These are phyloP conservation scores for Drosophila falleni DNA, from an alignment of 2,888 invertebrate species.

Conservation along the genomic window DNA sequence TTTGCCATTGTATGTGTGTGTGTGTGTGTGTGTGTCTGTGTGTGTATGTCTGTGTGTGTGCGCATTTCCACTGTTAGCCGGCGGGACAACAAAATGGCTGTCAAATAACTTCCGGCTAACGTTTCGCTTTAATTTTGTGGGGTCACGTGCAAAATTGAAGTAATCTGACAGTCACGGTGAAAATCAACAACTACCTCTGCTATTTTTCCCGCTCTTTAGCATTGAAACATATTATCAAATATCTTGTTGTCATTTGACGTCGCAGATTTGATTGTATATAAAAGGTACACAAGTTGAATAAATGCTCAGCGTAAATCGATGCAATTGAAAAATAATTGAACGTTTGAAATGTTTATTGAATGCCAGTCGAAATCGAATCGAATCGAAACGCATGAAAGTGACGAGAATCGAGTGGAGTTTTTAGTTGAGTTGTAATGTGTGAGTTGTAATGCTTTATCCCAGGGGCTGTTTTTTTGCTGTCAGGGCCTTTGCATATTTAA, in stretches of 20 bases:
- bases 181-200: constrained; percentile 15
- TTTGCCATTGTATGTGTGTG: constrained; percentile 4
- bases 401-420: constrained; percentile 1
- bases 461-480: constrained; percentile 20
- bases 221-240: constrained; percentile 34
- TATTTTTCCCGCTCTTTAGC: neutral
- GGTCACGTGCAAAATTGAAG: constrained; percentile 54
- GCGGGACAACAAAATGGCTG: constrained; percentile 60
- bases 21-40: neutral
- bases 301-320: constrained; percentile 57
- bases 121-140: constrained; percentile 31
- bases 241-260: constrained; percentile 44
- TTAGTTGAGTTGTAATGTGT: constrained; percentile 37
- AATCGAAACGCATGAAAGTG: constrained; percentile 9
- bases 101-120: constrained; percentile 72
- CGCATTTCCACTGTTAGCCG: constrained; percentile 25
- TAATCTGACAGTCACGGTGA: constrained; percentile 22
- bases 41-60: neutral
- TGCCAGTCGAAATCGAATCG: constrained; percentile 41
- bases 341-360: constrained; percentile 76
- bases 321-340: constrained; percentile 81
- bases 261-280: constrained; percentile 43
- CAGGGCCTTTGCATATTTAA: constrained; percentile 34
- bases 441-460: constrained; percentile 20
- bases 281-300: constrained; percentile 1